A percentile compares a stretch with the other conserved stretches of the same genome.
Conservation (phyloP, 2,888 invertebrate species). For the Xanthorhoe designata region DNA sequence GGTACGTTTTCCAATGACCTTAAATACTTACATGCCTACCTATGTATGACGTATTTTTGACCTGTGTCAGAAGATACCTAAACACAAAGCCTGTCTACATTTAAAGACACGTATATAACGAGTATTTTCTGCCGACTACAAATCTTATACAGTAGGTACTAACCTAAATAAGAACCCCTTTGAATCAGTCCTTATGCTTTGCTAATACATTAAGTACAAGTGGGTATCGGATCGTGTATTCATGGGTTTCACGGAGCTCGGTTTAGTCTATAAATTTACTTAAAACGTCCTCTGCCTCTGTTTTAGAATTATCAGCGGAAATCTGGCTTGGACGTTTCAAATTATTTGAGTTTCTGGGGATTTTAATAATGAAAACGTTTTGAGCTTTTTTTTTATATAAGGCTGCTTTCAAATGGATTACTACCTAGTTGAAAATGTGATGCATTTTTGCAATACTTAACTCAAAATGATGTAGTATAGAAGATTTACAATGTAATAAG, state of each 20-base stretch:
- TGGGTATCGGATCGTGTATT: slow-evolving; percentile 15
- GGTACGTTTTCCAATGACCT: no score
- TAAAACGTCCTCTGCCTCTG: slow-evolving; percentile 39
- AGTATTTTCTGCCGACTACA: no score
- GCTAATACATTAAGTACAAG: slow-evolving; percentile 3
- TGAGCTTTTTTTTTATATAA: not conserved
- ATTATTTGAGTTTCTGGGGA: slow-evolving; percentile 24
- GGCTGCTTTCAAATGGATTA: not conserved
- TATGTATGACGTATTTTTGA: no score
- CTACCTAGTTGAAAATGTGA: not conserved
- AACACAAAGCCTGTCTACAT: not conserved
- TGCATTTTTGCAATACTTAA: no score
- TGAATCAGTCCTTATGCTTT: slow-evolving; percentile 5
- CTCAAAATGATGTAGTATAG: no score
- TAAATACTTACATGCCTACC: no score
- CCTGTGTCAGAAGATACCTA: no score
- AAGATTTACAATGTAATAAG: no score
- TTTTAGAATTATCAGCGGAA: slow-evolving; percentile 42
- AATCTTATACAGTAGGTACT: no score
- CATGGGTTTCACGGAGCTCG: slow-evolving; percentile 21
- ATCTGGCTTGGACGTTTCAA: slow-evolving; percentile 38
- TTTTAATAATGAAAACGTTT: slow-evolving; percentile 10
- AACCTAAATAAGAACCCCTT: not conserved
- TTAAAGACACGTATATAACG: not conserved
- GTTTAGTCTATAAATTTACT: slow-evolving; percentile 43